phyloP scores from a whole-genome alignment of 2,888 invertebrate species.

The Drosophila emarginata region DNA sequence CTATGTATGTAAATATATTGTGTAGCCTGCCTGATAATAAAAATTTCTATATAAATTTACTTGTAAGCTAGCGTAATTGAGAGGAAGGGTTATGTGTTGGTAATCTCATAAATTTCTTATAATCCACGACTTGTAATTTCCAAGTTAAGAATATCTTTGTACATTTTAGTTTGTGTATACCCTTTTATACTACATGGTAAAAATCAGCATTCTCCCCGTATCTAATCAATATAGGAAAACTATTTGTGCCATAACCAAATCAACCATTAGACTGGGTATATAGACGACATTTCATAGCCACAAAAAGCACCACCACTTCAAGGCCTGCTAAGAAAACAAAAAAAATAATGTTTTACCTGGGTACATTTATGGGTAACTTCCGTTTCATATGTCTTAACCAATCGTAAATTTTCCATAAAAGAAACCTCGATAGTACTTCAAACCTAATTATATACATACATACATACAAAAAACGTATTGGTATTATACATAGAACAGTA shows the following conservation, averaged over 20 bases:
- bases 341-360: slow-evolving; percentile 15
- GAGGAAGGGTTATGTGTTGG: background rate
- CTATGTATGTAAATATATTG: background rate
- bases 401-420: background rate
- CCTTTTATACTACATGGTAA: background rate
- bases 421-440: background rate
- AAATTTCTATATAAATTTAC: background rate
- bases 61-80: no score
- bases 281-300: background rate
- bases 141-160: no score
- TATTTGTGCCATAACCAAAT: background rate
- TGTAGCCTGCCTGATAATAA: background rate
- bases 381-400: slow-evolving; percentile 9
- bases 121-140: no score
- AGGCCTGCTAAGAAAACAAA: background rate
- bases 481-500: background rate
- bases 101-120: no score
- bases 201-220: background rate
- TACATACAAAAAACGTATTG: background rate
- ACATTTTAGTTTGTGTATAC: background rate
- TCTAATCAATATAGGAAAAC: slow-evolving; percentile 3
- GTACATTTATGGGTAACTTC: slow-evolving; percentile 38
- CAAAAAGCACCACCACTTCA: background rate
- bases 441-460: background rate
- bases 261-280: background rate